Evolutionary conservation across 2,888 invertebrate genomes (phyloP).

Genomic region (Drosophila meridionalis): DNA sequence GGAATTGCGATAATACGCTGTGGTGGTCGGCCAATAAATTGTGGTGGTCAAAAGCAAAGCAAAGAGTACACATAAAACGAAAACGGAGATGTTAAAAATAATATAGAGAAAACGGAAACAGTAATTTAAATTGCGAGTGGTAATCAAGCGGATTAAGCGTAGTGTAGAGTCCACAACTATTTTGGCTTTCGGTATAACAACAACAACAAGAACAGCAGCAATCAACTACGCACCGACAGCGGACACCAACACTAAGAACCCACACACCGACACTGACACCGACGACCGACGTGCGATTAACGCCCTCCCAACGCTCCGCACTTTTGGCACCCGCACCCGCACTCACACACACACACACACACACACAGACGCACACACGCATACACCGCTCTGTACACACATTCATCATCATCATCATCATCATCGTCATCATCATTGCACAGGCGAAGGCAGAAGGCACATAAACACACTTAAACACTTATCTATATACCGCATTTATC

Average conservation of each 20-base stretch:
- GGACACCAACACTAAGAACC: slow-evolving; percentile 52
- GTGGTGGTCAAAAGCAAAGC: slow-evolving; percentile 68
- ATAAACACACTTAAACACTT: slow-evolving; percentile 51
- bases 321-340: slow-evolving; percentile 57
- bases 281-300: slow-evolving; percentile 63
- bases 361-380: slow-evolving; percentile 20
- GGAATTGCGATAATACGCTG: slow-evolving; percentile 46
- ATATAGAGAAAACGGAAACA: slow-evolving; percentile 65
- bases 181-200: slow-evolving; percentile 46
- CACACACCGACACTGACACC: slow-evolving; percentile 51
- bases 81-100: slow-evolving; percentile 71
- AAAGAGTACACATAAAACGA: slow-evolving; percentile 72
- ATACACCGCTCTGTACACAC: slow-evolving; percentile 27
- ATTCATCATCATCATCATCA: slow-evolving; percentile 36
- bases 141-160: slow-evolving; percentile 64
- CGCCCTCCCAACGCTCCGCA: slow-evolving; percentile 58
- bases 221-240: slow-evolving; percentile 66
- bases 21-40: slow-evolving; percentile 62
- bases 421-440: slow-evolving; percentile 24
- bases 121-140: slow-evolving; percentile 72
- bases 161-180: slow-evolving; percentile 47
- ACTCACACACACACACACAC: slow-evolving; percentile 28
- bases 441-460: slow-evolving; percentile 36
- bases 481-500: slow-evolving; percentile 70
- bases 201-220: slow-evolving; percentile 44